Conservation (phyloP, 2,797 vertebrate genomes). For the Trachurus trachurus region DNA sequence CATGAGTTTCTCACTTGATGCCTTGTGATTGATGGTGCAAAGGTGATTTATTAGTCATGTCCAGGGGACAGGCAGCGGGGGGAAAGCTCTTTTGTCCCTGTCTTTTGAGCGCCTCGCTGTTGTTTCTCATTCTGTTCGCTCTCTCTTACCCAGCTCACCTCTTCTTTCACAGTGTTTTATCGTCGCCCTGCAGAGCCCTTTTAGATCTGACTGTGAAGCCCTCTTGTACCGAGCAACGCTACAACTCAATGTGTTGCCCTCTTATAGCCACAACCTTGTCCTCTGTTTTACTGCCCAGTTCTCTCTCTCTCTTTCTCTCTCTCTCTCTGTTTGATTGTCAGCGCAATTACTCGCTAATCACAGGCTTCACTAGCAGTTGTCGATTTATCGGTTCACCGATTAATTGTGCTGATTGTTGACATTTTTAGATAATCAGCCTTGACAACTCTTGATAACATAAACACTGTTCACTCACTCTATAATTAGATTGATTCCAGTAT, state of each 20-base stretch:
- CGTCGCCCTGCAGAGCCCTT: conserved; percentile 59
- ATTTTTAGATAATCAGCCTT: too few species aligned
- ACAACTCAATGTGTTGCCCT: conserved; percentile 42
- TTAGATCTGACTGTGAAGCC: conserved; percentile 53
- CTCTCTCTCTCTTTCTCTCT: conserved; percentile 9
- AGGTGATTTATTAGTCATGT: conserved; percentile 76
- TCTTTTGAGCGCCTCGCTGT: conserved; percentile 62
- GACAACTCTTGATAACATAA: too few species aligned
- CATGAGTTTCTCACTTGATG: conserved; percentile 52
- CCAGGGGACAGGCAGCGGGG: conserved; percentile 57
- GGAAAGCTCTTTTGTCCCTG: conserved; percentile 74
- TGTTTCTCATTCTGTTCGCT: conserved; percentile 70
- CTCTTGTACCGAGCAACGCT: conserved; percentile 30
- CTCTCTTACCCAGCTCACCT: conserved; percentile 23
- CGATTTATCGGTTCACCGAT: too few species aligned
- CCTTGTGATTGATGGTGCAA: conserved; percentile 66
- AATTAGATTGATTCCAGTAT: too few species aligned
- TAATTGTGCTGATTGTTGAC: too few species aligned
- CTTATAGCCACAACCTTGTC: neutral
- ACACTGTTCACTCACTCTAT: too few species aligned
- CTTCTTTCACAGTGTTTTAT: conserved; percentile 44
- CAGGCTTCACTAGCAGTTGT: conserved; percentile 48
- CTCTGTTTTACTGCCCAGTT: conserved; percentile 19
- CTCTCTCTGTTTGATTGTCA: conserved; percentile 35
- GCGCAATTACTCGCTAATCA: conserved; percentile 65